Evolutionary conservation across 2,888 invertebrate genomes (phyloP), one percentile per base, ranked within the genome.

Genomic region (Scaptomyza reducta): DNA sequence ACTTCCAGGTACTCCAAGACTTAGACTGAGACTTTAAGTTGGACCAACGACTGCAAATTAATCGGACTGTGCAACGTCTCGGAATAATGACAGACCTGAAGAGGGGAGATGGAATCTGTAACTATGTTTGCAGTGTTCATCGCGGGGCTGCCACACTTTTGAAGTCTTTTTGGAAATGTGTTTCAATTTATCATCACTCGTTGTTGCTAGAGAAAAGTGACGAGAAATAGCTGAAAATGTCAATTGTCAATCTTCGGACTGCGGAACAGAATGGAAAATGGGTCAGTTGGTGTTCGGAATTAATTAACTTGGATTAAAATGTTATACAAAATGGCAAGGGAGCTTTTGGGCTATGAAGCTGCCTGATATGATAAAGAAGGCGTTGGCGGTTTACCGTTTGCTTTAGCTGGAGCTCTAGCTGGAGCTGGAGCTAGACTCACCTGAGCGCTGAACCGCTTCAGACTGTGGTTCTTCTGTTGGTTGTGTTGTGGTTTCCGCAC

Each of bases 341-440:
- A 72, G 62, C 65, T 58, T 45, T 44, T 25, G 49, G 47, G 40
- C 35, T 16, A 2, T 40, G 16, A 4, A 16, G n/a, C 47, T 73
- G 74, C 66, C 73, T 70, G 82, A 87, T 78, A 87, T 75, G 70
- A 81, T 72, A 50, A 73, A 81, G 75, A 82, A 87, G 87, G 82
- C 87, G 82, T 87, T 78, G 82, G 82, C 85, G 87, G 72, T 84
- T 84, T 82, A 87, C 82, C 87, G 85, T 87, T 87, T 46, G 62
- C 10, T 40, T 16, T 16, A 40, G 40, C 35, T 35, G 35, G 1
- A 35, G 62, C 10, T 40, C 10, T 16, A 40, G 40, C 35, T 35
- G 35, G 1, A 35, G 35, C 10, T 38, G 3, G 14, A 38, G 38
- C 57, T 69, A 68, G 70, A 70, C 84, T 75, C 72, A 73, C 87